Percentiles rank a stretch among this genome's conserved stretches.
These are phyloP conservation scores for Thecophora atra DNA, from an alignment of 2,888 invertebrate genomes.

Conservation along the genomic window DNA sequence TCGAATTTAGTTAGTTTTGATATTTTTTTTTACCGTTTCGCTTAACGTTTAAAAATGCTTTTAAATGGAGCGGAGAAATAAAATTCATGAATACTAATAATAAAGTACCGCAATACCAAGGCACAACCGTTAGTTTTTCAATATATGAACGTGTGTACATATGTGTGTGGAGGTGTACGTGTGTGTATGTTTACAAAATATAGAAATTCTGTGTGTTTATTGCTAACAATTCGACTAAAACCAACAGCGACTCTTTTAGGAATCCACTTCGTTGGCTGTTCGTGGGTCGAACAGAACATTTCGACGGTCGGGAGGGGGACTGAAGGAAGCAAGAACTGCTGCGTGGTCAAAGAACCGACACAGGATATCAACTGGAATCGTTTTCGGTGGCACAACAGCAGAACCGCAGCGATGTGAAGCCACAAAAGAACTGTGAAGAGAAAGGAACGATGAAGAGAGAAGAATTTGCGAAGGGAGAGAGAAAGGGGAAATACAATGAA, in stretches of 20 bases:
- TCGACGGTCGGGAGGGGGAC: no score
- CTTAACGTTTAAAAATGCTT: background rate
- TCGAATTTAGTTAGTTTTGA: background rate
- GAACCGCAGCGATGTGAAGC: no score
- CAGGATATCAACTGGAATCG: no score
- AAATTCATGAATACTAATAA: slow-evolving; percentile 1
- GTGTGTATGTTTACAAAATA: slow-evolving; percentile 38
- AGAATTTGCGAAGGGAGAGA: background rate
- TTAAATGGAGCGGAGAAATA: background rate
- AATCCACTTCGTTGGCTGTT: no score
- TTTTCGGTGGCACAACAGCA: no score
- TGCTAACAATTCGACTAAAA: slow-evolving; percentile 1
- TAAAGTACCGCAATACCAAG: background rate
- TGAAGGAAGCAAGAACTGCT: no score
- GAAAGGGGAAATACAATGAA: background rate
- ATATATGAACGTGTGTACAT: slow-evolving; percentile 5
- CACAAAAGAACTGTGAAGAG: background rate
- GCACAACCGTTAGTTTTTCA: background rate
- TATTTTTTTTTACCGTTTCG: background rate
- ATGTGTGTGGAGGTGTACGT: slow-evolving; percentile 26
- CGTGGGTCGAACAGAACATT: no score
- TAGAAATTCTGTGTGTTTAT: no score
- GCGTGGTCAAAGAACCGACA: no score
- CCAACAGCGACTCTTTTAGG: no score
- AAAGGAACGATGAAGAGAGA: background rate